phyloP scores from a whole-genome alignment of 2,113 vertebrate genomes.

The Pristiophorus japonicus region DNA sequence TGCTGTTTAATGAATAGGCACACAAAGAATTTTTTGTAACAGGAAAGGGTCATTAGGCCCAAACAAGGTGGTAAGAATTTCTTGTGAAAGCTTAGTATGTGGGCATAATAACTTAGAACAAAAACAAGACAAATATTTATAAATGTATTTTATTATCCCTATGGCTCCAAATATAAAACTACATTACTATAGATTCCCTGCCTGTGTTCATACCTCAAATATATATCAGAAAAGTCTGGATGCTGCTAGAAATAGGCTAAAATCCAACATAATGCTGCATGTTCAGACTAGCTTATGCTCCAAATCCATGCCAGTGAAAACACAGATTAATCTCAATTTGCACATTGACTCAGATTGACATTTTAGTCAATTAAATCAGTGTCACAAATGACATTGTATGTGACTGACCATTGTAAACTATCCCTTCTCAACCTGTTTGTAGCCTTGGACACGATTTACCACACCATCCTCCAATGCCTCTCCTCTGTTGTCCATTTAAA shows the following conservation, averaged over 20 bases:
- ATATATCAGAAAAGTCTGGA: background rate
- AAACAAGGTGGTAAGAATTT: background rate
- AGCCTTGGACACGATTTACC: background rate
- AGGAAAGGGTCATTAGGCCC: background rate
- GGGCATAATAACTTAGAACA: background rate
- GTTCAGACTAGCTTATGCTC: background rate
- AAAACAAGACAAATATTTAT: background rate
- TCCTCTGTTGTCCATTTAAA: background rate
- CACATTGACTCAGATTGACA: background rate
- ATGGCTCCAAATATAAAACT: background rate
- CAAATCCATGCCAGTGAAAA: background rate
- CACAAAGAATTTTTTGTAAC: background rate
- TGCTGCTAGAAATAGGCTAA: background rate
- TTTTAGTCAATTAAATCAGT: background rate
- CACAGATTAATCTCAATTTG: background rate
- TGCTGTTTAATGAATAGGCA: background rate
- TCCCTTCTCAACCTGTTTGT: background rate
- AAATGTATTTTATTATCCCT: background rate
- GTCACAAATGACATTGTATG: background rate
- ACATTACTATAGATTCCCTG: background rate
- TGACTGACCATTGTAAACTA: background rate
- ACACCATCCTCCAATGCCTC: background rate
- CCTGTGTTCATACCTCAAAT: background rate
- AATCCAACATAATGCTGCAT: background rate
- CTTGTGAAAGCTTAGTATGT: background rate